phyloP scores from a whole-genome alignment of 2,113 vertebrate genomes.

The Pogonocichla stellata region DNA sequence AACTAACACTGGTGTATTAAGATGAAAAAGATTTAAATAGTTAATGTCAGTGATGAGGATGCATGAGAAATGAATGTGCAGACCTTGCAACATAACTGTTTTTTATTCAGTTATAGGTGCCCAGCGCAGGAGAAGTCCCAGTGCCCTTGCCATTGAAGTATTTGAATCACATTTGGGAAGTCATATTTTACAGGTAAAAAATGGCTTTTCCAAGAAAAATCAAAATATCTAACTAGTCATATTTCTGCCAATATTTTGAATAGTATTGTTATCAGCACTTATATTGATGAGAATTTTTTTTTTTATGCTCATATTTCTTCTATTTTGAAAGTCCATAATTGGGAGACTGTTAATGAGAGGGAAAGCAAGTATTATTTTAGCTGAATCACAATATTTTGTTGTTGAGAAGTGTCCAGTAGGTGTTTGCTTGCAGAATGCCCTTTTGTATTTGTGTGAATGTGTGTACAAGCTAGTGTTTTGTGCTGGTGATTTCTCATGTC shows the following conservation, averaged over 20 bases:
- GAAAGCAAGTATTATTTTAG: conserved; percentile 62
- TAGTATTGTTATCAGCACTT: neutral
- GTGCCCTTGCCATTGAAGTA: conserved; percentile 88
- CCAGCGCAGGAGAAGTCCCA: conserved; percentile 92
- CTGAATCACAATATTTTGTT: conserved; percentile 24
- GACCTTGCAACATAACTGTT: conserved; percentile 70
- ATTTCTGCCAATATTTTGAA: conserved; percentile 12
- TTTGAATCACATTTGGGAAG: conserved; percentile 98
- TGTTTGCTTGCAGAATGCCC: conserved; percentile 33
- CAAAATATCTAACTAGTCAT: neutral
- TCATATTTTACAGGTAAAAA: conserved; percentile 97
- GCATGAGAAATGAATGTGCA: conserved; percentile 41
- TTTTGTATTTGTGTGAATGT: neutral
- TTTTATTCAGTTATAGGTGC: conserved; percentile 91
- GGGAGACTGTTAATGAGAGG: conserved; percentile 57
- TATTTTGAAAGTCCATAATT: conserved; percentile 60
- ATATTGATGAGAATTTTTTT: neutral
- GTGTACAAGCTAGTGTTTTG: neutral
- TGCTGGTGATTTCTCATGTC: conserved; percentile 24
- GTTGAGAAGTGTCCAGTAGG: conserved; percentile 14
- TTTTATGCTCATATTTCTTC: conserved; percentile 43
- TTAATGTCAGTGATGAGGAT: neutral
- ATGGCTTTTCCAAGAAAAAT: conserved; percentile 34
- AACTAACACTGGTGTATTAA: neutral
- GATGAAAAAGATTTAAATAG: neutral